Evolutionary conservation across 2,113 vertebrate species (phyloP).

Genomic region (Pimephales promelas): DNA sequence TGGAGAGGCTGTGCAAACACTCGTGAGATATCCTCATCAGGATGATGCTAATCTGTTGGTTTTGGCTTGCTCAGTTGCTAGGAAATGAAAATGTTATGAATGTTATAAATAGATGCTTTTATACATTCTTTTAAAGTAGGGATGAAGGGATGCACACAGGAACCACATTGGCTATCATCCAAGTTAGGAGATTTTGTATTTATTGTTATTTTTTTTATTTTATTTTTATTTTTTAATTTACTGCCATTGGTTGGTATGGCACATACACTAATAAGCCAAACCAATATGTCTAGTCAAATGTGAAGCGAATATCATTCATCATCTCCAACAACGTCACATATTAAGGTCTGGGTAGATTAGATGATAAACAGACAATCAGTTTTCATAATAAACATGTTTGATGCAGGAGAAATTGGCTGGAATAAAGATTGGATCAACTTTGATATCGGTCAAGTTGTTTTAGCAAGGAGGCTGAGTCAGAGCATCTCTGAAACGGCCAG

Average conservation of each 20-base stretch:
- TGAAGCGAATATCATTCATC: no score
- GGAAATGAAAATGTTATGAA: background rate
- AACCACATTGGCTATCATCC: background rate
- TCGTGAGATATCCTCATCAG: constrained; percentile 26
- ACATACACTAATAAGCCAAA: background rate
- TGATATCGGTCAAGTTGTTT: no score
- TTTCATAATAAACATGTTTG: no score
- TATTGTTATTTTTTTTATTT: background rate
- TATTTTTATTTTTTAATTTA: background rate
- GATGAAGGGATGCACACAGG: background rate
- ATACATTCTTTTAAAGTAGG: background rate
- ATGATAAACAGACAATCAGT: no score
- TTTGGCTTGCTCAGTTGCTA: constrained; percentile 33
- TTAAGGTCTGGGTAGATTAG: no score
- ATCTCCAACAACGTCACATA: no score
- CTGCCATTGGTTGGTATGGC: background rate
- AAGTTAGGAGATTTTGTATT: no score
- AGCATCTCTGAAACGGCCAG: no score
- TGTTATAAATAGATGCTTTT: background rate
- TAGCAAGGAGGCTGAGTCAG: no score
- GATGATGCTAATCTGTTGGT: constrained; percentile 43
- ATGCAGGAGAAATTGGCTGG: no score
- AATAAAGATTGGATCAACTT: no score
- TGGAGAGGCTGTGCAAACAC: constrained; percentile 19
- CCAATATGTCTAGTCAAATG: no score